Evolutionary conservation across 2,888 invertebrate species (phyloP).

Genomic region (Unio pictorum): DNA sequence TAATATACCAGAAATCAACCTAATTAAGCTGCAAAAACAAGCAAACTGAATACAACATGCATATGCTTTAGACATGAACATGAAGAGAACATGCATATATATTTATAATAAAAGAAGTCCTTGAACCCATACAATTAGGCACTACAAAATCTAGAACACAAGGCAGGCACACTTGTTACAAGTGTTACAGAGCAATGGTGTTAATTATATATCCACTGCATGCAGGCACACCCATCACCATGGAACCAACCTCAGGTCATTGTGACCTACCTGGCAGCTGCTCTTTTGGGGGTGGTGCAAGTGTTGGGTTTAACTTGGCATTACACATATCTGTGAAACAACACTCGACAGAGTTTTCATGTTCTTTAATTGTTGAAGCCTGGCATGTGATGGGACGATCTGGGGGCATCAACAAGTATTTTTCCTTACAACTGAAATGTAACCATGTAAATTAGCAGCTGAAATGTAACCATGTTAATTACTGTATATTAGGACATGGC

Average conservation of each 20-base stretch:
- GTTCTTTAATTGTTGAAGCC: slow-evolving; percentile 10
- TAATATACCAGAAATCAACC: no score
- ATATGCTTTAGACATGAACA: no score
- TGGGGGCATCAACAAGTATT: slow-evolving; percentile 21
- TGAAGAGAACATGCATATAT: no score
- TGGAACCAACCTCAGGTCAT: slow-evolving; percentile 4
- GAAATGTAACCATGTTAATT: no score
- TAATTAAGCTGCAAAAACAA: no score
- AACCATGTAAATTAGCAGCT: neutral
- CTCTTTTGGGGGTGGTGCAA: slow-evolving; percentile 34
- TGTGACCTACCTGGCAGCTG: slow-evolving; percentile 23
- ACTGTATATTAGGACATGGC: no score
- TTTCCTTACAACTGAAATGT: slow-evolving; percentile 40
- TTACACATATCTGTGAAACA: slow-evolving; percentile 58
- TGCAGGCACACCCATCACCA: slow-evolving; percentile 8
- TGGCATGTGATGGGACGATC: slow-evolving; percentile 45
- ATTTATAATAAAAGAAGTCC: no score
- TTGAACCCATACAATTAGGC: no score
- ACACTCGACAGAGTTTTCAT: slow-evolving; percentile 43
- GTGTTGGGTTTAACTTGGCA: slow-evolving; percentile 36
- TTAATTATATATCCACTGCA: neutral
- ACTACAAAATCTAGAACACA: no score
- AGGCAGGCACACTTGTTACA: no score
- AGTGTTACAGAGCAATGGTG: no score
- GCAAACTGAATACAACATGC: no score